Evolutionary conservation across 2,888 invertebrate genomes (phyloP), one percentile per base, ranked within the genome.

Genomic region (Liodrosophila aerea): DNA sequence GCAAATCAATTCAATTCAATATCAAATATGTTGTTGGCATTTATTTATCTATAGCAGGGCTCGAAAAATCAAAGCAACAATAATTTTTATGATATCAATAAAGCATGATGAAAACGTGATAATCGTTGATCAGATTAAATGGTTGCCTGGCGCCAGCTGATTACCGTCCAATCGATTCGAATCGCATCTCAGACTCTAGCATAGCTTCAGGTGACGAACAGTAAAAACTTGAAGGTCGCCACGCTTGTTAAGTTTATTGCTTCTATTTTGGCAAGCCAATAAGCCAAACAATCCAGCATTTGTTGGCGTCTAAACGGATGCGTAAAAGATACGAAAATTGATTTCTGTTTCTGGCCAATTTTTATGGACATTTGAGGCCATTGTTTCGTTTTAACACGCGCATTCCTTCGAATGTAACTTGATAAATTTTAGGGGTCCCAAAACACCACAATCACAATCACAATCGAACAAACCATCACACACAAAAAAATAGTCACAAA

Each of bases 61-160:
- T 54, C 47, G 41, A 34, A 27, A 34, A 33, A 40, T 54, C 45
- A 45, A 22, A 86, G 86, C 22, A 73, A 84, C 78, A 70, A 80
- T 80, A 62, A 86, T 86, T 81, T 78, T 86, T 80, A 80, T 86
- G 87, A 64, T 83, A 86, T 80, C 85, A 86, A 85, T 80, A 85
- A 85, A 82, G 83, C 80, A 85, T 85, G 81, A 75, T 82, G 85
- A 72, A 86, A 82, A 85, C 87, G 81, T 82, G 87, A 83, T 82
- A 83, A 82, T 82, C 73, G 65, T 81, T 87, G 81, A 85, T 76
- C 76, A 83, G 83, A 85, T 82, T 86, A 85, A 85, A 73, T 85
- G 73, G 64, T 67, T 65, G 64, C 64, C 82, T 83, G 87, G 81
- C 87, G 81, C 86, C 87, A 82, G 62, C 66, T 75, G 86, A 86